Evolutionary conservation across 1,140 invertebrate species (phyloP).

Genomic region (Drosophila pseudoobscura): DNA sequence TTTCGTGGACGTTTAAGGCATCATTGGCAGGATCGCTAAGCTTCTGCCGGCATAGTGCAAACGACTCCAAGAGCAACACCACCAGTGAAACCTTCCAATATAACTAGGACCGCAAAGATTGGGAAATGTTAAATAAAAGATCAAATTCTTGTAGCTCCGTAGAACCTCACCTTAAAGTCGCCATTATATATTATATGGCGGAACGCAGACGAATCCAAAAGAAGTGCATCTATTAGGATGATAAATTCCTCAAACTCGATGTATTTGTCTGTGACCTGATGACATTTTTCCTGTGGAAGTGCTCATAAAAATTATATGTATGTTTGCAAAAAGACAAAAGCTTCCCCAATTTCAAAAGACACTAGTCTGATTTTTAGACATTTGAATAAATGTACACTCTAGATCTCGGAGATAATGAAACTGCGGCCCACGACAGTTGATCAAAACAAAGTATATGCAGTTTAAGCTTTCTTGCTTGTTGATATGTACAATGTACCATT

Average conservation of each 20-base stretch:
- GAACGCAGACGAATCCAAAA: conserved; percentile 91
- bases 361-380: too few relatives aligned
- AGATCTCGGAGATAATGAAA: too few relatives aligned
- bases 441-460: too few relatives aligned
- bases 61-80: conserved; percentile 86
- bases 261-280: conserved; percentile 92
- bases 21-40: conserved; percentile 65
- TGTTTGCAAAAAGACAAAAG: neutral
- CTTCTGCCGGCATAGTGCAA: conserved; percentile 84
- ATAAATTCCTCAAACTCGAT: conserved; percentile 94
- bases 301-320: neutral
- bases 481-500: too few relatives aligned
- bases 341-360: too few relatives aligned
- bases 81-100: conserved; percentile 87
- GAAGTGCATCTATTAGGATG: conserved; percentile 91
- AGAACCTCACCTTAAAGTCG: conserved; percentile 86
- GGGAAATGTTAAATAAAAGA: neutral
- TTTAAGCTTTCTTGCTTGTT: too few relatives aligned
- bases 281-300: conserved; percentile 87
- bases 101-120: conserved; percentile 82
- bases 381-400: too few relatives aligned
- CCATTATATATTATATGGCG: conserved; percentile 92
- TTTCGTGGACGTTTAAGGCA: conserved; percentile 84
- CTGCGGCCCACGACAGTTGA: too few relatives aligned
- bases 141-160: neutral